These are phyloP conservation scores for Lypha dubia DNA, from an alignment of 2,888 invertebrate species.

Conservation along the genomic window DNA sequence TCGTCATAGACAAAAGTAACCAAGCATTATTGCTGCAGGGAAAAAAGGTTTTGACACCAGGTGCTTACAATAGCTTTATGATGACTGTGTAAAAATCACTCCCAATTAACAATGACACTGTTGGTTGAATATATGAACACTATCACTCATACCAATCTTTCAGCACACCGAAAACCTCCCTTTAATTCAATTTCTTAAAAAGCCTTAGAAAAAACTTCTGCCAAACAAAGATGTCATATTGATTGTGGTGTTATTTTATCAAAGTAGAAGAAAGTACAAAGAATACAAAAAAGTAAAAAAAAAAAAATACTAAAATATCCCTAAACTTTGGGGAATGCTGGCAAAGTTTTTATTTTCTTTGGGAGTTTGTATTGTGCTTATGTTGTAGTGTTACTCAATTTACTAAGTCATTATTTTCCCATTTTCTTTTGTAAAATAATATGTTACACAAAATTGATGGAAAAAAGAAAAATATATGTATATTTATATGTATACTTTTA, in stretches of 20 bases:
- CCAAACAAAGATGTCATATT: slow-evolving; percentile 66
- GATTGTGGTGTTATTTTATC: slow-evolving; percentile 60
- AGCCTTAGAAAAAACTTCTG: neutral
- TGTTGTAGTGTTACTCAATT: slow-evolving; percentile 67
- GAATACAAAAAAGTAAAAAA: too few relatives aligned
- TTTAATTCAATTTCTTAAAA: slow-evolving; percentile 10
- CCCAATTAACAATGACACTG: slow-evolving; percentile 49
- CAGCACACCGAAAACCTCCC: neutral
- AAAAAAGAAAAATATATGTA: neutral
- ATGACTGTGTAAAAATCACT: slow-evolving; percentile 68
- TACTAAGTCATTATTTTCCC: slow-evolving; percentile 71
- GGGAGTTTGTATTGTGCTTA: slow-evolving; percentile 13
- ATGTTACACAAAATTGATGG: slow-evolving; percentile 33
- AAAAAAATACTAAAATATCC: slow-evolving; percentile 9
- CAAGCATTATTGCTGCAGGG: slow-evolving; percentile 33
- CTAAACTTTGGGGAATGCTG: slow-evolving; percentile 41
- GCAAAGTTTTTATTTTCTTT: slow-evolving; percentile 41
- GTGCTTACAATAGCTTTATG: slow-evolving; percentile 73
- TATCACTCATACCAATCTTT: neutral
- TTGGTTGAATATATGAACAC: neutral
- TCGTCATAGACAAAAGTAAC: slow-evolving; percentile 38
- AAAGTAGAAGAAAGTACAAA: neutral
- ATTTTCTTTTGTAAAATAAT: slow-evolving; percentile 59
- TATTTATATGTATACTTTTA: slow-evolving; percentile 46
- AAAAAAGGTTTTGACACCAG: slow-evolving; percentile 70